A percentile compares a stretch with the other conserved stretches of the same genome.
phyloP scores from a whole-genome alignment of 2,797 vertebrate species.

The Taenioides sp. region DNA sequence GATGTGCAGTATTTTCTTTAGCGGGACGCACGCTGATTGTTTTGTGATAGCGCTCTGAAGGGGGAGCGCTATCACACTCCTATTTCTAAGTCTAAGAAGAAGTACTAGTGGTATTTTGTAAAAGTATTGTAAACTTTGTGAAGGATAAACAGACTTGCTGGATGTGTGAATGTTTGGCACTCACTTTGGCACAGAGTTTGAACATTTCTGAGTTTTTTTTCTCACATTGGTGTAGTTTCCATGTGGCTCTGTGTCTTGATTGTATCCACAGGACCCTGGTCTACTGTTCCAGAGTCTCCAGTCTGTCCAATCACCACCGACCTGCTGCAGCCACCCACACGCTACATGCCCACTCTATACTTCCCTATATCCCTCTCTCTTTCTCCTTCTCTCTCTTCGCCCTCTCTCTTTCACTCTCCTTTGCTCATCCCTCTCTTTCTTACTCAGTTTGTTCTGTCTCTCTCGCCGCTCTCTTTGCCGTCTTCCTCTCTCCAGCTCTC shows the following conservation, averaged over 20 bases:
- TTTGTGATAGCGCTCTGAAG: no score
- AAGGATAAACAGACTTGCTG: not conserved
- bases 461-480: no score
- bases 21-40: no score
- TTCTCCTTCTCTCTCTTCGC: no score
- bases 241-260: constrained; percentile 31
- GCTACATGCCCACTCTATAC: constrained; percentile 54
- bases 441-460: no score
- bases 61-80: not conserved
- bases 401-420: no score
- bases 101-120: constrained; percentile 57
- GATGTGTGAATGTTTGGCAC: constrained; percentile 24
- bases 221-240: constrained; percentile 35
- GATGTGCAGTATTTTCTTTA: no score
- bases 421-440: no score
- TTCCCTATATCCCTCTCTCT: no score
- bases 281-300: constrained; percentile 56
- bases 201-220: constrained; percentile 41
- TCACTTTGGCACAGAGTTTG: constrained; percentile 16
- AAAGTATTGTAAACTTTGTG: not conserved
- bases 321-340: constrained; percentile 68
- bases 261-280: constrained; percentile 48
- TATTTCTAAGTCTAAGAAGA: constrained; percentile 22
- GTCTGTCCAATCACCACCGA: constrained; percentile 59
- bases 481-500: no score